Conservation (phyloP, 2,797 vertebrate species). For the Gymnothorax reevesii region DNA sequence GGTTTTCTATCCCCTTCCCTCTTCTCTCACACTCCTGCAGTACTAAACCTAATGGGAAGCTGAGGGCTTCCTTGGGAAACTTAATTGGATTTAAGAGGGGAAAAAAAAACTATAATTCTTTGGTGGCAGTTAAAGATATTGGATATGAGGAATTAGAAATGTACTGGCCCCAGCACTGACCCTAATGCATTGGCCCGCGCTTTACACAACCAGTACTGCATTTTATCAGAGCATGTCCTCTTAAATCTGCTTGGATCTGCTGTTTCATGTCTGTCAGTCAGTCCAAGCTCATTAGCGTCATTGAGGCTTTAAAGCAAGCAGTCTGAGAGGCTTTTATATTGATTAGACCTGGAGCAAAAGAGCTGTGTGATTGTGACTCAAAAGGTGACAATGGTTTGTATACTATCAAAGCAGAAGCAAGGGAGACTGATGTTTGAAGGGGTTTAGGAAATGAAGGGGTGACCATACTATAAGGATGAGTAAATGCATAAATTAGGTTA, state of each 20-base stretch:
- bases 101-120: background rate
- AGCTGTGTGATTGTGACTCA: background rate
- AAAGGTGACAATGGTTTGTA: background rate
- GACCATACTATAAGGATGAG: too few relatives aligned
- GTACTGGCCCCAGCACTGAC: background rate
- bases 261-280: background rate
- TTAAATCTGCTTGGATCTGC: background rate
- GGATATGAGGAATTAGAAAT: background rate
- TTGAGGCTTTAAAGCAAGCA: background rate
- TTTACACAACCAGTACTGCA: background rate
- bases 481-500: too few relatives aligned
- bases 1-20: background rate
- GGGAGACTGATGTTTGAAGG: background rate
- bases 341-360: background rate
- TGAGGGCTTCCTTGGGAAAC: constrained; percentile 5
- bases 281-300: background rate
- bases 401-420: background rate
- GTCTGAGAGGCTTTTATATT: background rate
- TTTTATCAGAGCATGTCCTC: constrained; percentile 5
- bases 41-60: constrained; percentile 9
- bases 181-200: background rate
- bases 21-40: background rate
- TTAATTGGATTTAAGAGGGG: constrained; percentile 24
- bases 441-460: background rate
- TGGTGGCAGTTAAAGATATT: constrained; percentile 21